Evolutionary conservation across 2,797 vertebrate genomes (phyloP).

Genomic region (Xenentodon cancila): DNA sequence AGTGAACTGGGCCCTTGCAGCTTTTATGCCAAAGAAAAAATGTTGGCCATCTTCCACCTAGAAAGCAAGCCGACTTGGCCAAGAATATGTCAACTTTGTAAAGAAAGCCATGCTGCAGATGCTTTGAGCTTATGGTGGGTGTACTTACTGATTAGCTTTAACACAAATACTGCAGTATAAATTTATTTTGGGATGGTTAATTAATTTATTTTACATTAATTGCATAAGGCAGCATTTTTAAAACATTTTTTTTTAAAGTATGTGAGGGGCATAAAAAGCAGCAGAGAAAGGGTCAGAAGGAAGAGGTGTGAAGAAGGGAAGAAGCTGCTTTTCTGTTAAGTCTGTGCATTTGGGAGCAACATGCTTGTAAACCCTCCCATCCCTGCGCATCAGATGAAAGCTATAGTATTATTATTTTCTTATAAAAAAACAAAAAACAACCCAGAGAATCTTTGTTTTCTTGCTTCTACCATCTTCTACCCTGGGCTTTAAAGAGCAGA

Average conservation of each 20-base stretch:
- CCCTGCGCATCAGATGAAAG: constrained; percentile 64
- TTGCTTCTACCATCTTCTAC: constrained; percentile 5
- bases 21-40: constrained; percentile 73
- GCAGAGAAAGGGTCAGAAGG: constrained; percentile 11
- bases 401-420: constrained; percentile 49
- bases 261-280: constrained; percentile 46
- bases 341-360: constrained; percentile 76
- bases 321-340: constrained; percentile 35
- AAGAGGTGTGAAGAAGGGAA: neutral
- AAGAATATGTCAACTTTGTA: constrained; percentile 82
- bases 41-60: constrained; percentile 79
- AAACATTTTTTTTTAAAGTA: constrained; percentile 40
- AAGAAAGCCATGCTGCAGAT: constrained; percentile 77
- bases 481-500: constrained; percentile 57
- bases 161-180: constrained; percentile 71
- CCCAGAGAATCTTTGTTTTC: constrained; percentile 41
- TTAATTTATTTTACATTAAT: constrained; percentile 68
- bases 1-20: constrained; percentile 67
- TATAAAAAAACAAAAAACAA: constrained; percentile 38
- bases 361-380: constrained; percentile 77
- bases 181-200: constrained; percentile 67
- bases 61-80: constrained; percentile 74
- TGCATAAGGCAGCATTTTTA: constrained; percentile 55
- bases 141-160: constrained; percentile 74
- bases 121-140: constrained; percentile 75